A percentile compares a stretch with the other conserved stretches of the same genome.
phyloP scores from a whole-genome alignment of 2,113 vertebrate species.

The Agelaius phoeniceus region DNA sequence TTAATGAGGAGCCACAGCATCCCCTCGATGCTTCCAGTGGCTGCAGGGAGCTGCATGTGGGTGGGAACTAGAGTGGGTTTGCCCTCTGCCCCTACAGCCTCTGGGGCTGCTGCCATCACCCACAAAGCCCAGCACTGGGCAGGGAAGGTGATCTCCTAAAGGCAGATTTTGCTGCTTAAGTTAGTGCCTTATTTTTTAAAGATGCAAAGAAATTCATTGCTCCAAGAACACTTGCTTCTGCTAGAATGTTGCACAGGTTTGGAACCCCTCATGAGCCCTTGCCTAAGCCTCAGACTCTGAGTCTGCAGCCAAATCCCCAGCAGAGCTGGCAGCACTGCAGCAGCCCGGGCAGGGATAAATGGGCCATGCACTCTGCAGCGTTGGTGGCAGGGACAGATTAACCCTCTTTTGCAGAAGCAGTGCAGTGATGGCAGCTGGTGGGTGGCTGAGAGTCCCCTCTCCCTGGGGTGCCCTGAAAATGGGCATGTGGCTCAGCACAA shows the following conservation, averaged over 20 bases:
- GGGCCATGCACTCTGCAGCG: not conserved
- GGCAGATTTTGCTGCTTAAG: not conserved
- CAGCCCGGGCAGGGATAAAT: constrained; percentile 31
- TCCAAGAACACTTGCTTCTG: not conserved
- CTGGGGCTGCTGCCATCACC: not conserved
- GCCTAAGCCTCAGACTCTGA: not conserved
- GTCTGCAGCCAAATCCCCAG: not conserved
- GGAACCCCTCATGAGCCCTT: not conserved
- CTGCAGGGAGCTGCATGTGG: not conserved
- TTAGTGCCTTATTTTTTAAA: not conserved
- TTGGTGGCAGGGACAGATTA: constrained; percentile 33
- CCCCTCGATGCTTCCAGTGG: constrained; percentile 10
- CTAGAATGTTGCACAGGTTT: not conserved
- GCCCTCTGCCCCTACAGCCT: not conserved
- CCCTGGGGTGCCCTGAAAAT: not conserved
- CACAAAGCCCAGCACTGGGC: not conserved
- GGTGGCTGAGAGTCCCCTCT: not conserved
- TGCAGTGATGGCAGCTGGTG: not conserved
- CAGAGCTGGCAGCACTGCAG: not conserved
- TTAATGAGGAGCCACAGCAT: not conserved
- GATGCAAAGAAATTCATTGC: not conserved
- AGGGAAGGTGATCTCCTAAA: not conserved
- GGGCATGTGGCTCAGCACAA: not conserved
- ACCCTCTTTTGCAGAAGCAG: constrained; percentile 22
- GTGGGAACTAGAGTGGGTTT: not conserved